Evolutionary conservation across 2,113 vertebrate species (phyloP), one percentile per base, ranked within the genome.

Genomic region (Hylia prasina): DNA sequence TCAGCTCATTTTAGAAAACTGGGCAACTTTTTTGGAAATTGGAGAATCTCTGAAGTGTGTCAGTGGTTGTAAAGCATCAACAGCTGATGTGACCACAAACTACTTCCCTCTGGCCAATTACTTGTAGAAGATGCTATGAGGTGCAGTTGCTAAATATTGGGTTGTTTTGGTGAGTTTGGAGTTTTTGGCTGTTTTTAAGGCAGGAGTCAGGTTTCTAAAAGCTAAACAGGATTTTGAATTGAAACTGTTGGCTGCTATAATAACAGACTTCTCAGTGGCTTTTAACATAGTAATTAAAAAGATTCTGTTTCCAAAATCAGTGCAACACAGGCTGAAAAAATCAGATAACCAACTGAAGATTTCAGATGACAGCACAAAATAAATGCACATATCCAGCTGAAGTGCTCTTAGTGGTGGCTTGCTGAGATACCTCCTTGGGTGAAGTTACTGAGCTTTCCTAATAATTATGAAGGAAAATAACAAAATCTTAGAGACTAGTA

Each of bases 341-440:
- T 61, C 69, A 60, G 22, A 24, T 86, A 60, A 28, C n/a, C 23
- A 21, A 1, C 2, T 87, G 61, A 54, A 44, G 28, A 66, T 68
- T 81, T 83, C 33, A n/a, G 11, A 15, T 40, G 42, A 16, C 12
- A 16, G 9, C 64, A 45, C 19, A 48, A 57, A 82, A 53, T n/a
- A 54, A 83, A 47, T 24, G 40, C 4, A 17, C 0, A 0, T 13
- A 11, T 54, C 16, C 64, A 37, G 3, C 15, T 0, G 1, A 22
- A 45, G 5, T 3, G 6, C 13, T 69, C 6, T 35, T 58, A 19
- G 28, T 60, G 13, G 13, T 60, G 13, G 9, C 48, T 83, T 78
- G 57, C 33, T 7, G 7, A 58, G 56, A 30, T 77, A 30, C 8
- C 6, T 61, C 66, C 42, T 82, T 60, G 19, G 11, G 16, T 77